These are phyloP conservation scores for Volucella inflata DNA, from an alignment of 2,888 invertebrate genomes.

Conservation along the genomic window DNA sequence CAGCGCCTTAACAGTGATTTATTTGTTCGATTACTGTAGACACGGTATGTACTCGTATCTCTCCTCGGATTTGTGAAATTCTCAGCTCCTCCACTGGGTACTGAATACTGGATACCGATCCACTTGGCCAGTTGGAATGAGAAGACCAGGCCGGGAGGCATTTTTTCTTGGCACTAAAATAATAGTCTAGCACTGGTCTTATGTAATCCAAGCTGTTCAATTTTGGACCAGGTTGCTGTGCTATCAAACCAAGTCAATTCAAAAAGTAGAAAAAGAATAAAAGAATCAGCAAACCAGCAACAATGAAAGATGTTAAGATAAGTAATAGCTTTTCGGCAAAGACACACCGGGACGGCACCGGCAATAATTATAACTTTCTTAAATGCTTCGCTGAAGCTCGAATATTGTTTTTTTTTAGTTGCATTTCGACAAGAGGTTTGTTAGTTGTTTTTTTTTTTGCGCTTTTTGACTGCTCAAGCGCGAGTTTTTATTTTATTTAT, in stretches of 20 bases:
- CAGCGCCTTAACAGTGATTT: slow-evolving; percentile 51
- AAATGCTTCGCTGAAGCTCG: slow-evolving; percentile 66
- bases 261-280: too few species aligned
- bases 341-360: slow-evolving; percentile 17
- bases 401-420: slow-evolving; percentile 3
- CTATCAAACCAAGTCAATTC: too few species aligned
- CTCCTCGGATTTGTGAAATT: too few species aligned
- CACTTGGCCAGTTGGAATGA: too few species aligned
- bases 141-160: background rate
- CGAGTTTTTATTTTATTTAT: background rate
- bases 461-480: slow-evolving; percentile 65
- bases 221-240: too few species aligned
- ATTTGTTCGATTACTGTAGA: slow-evolving; percentile 23
- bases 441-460: slow-evolving; percentile 50
- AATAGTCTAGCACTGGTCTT: too few species aligned
- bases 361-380: slow-evolving; percentile 70
- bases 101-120: too few species aligned
- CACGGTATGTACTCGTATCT: background rate
- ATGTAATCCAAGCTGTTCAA: too few species aligned
- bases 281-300: background rate
- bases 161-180: background rate
- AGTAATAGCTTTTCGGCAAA: slow-evolving; percentile 43
- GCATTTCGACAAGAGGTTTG: slow-evolving; percentile 14
- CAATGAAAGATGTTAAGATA: slow-evolving; percentile 62
- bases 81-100: background rate